phyloP scores from a whole-genome alignment of 2,113 vertebrate genomes.

The Fulica atra region DNA sequence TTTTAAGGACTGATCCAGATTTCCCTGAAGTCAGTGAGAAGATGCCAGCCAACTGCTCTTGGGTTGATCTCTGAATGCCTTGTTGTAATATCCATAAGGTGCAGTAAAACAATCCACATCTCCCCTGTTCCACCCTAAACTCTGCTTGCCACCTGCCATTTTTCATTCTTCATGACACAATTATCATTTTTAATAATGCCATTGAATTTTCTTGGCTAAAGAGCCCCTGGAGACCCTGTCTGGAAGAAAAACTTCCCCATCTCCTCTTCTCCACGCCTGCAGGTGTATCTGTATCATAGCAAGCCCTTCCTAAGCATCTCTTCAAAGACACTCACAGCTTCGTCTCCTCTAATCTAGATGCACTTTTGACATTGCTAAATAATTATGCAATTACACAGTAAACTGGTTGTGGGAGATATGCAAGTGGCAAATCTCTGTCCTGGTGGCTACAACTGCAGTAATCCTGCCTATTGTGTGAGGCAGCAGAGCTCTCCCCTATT shows the following conservation, averaged over 20 bases:
- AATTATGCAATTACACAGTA: not conserved
- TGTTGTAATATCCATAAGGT: not conserved
- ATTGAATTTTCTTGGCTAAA: conserved; percentile 33
- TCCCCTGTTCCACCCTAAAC: not conserved
- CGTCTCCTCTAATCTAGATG: not conserved
- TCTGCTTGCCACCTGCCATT: conserved; percentile 31
- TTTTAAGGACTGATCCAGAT: not conserved
- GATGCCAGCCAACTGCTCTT: not conserved
- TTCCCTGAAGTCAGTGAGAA: not conserved
- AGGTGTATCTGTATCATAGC: conserved; percentile 17
- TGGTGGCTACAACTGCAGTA: not conserved
- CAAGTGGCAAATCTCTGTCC: not conserved
- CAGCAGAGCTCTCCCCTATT: not conserved
- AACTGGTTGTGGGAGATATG: not conserved
- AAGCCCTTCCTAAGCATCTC: conserved; percentile 29
- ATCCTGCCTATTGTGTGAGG: not conserved
- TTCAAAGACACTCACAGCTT: conserved; percentile 34
- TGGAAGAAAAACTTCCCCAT: not conserved
- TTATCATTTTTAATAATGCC: conserved; percentile 21
- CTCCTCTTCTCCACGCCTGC: not conserved
- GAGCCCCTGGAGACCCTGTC: conserved; percentile 9
- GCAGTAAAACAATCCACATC: not conserved
- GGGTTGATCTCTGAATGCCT: not conserved
- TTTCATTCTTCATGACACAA: conserved; percentile 29
- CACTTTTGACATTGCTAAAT: conserved; percentile 22